These are phyloP conservation scores for Lordiphosa clarofinis DNA, from an alignment of 1,140 invertebrate genomes.

Conservation along the genomic window DNA sequence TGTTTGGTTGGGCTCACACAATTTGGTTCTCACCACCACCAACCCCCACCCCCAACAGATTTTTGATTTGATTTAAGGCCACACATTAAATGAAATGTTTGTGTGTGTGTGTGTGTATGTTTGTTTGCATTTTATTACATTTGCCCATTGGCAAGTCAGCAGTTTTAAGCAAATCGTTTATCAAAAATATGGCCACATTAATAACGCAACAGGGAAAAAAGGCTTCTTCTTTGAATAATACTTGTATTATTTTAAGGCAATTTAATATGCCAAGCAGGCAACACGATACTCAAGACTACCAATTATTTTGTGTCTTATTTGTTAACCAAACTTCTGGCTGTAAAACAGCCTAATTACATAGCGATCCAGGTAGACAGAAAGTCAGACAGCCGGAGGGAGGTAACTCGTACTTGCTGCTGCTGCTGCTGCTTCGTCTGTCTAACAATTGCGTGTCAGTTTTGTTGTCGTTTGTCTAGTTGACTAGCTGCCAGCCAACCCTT, in stretches of 20 bases:
- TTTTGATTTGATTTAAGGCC: slow-evolving; percentile 61
- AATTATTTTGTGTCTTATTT: slow-evolving; percentile 42
- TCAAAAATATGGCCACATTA: slow-evolving; percentile 41
- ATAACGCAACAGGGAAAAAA: slow-evolving; percentile 24
- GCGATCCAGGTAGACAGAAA: slow-evolving; percentile 20
- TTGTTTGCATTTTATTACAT: slow-evolving; percentile 20
- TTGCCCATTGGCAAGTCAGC: background rate
- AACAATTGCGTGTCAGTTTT: slow-evolving; percentile 49
- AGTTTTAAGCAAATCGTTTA: slow-evolving; percentile 26
- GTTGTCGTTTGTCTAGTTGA: slow-evolving; percentile 27
- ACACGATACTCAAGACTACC: slow-evolving; percentile 25
- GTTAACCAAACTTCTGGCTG: slow-evolving; percentile 31
- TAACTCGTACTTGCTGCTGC: background rate
- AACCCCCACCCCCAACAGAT: slow-evolving; percentile 16
- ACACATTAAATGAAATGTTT: slow-evolving; percentile 50
- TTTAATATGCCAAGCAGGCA: slow-evolving; percentile 8
- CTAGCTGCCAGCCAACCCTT: slow-evolving; percentile 39
- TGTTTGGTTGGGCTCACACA: slow-evolving; percentile 8
- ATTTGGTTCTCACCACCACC: background rate
- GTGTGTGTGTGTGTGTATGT: slow-evolving; percentile 1
- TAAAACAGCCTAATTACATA: slow-evolving; percentile 47
- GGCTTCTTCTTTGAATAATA: slow-evolving; percentile 2
- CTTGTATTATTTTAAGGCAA: no score
- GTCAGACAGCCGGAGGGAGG: slow-evolving; percentile 18
- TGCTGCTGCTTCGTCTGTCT: slow-evolving; percentile 4